phyloP scores from a whole-genome alignment of 2,797 vertebrate genomes.

The Gorsachius magnificus region DNA sequence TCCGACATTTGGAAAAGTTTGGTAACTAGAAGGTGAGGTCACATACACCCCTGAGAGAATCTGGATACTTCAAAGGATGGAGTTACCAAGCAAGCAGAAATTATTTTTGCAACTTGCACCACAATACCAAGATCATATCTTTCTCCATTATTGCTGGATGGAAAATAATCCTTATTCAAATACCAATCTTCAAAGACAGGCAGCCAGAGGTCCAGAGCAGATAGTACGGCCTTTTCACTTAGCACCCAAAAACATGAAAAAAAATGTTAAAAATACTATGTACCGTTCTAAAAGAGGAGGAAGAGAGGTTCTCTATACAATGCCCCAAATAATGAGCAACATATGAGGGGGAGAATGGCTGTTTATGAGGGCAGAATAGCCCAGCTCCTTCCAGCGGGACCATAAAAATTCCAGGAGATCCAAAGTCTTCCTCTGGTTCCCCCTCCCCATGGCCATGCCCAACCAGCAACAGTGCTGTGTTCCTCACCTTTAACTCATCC shows the following conservation, averaged over 20 bases:
- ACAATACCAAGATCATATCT: slow-evolving; percentile 37
- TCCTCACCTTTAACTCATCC: not conserved
- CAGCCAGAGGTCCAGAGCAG: not conserved
- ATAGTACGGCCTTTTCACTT: not conserved
- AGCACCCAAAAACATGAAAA: not conserved
- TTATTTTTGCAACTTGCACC: slow-evolving; percentile 51
- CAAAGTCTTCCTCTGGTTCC: not conserved
- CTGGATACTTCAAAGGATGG: slow-evolving; percentile 60
- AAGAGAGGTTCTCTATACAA: not conserved
- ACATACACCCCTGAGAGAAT: slow-evolving; percentile 58
- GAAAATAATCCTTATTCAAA: slow-evolving; percentile 35
- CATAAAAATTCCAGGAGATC: not conserved
- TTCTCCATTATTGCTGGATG: not conserved
- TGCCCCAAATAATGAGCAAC: not conserved
- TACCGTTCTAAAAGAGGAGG: not conserved
- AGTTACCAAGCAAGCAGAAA: slow-evolving; percentile 47
- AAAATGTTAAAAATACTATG: not conserved
- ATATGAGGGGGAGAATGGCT: not conserved
- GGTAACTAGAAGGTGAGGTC: slow-evolving; percentile 62
- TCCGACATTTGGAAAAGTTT: slow-evolving; percentile 70
- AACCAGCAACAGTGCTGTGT: not conserved
- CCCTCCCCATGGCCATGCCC: fast-evolving
- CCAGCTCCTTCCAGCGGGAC: not conserved
- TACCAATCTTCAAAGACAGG: not conserved
- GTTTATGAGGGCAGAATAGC: not conserved